A percentile compares a stretch with the other conserved stretches of the same genome.
These are phyloP conservation scores for Pithys albifrons DNA, from an alignment of 2,113 vertebrate genomes.

Conservation along the genomic window DNA sequence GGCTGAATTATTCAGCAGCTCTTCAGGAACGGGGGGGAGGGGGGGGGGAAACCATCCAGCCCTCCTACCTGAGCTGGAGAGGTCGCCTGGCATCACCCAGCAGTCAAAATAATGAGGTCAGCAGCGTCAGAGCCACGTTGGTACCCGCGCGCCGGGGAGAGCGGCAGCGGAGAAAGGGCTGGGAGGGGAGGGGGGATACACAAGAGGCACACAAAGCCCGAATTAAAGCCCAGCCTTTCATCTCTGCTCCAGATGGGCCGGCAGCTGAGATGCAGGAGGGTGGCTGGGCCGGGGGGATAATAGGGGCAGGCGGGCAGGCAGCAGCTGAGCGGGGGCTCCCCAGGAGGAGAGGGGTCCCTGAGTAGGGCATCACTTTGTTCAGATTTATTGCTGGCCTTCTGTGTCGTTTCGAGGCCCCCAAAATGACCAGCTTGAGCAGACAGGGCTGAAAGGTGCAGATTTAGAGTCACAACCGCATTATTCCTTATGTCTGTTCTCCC, in stretches of 20 bases:
- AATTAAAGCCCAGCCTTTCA: conserved; percentile 65
- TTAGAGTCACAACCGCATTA: background rate
- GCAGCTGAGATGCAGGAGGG: conserved; percentile 71
- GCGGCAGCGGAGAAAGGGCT: background rate
- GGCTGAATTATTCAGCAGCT: conserved; percentile 14
- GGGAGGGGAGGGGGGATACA: background rate
- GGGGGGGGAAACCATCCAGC: fast-evolving
- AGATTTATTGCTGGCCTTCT: conserved; percentile 29
- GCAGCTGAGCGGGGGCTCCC: conserved; percentile 32
- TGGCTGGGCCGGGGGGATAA: conserved; percentile 6
- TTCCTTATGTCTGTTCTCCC: background rate
- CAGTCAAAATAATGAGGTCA: conserved; percentile 22
- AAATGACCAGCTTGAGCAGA: background rate
- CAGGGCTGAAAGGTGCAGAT: background rate
- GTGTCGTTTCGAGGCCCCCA: fast-evolving
- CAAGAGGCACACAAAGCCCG: conserved; percentile 63
- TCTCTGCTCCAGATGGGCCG: conserved; percentile 75
- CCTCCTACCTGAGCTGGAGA: background rate
- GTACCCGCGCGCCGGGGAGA: background rate
- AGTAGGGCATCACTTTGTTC: background rate
- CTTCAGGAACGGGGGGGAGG: fast-evolving
- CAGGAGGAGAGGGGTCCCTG: background rate
- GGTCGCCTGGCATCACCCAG: background rate
- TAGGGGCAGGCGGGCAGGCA: background rate
- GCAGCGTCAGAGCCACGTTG: background rate